A percentile compares a stretch with the other conserved stretches of the same genome.
phyloP scores from a whole-genome alignment of 2,888 invertebrate species.

The Amiota communis region DNA sequence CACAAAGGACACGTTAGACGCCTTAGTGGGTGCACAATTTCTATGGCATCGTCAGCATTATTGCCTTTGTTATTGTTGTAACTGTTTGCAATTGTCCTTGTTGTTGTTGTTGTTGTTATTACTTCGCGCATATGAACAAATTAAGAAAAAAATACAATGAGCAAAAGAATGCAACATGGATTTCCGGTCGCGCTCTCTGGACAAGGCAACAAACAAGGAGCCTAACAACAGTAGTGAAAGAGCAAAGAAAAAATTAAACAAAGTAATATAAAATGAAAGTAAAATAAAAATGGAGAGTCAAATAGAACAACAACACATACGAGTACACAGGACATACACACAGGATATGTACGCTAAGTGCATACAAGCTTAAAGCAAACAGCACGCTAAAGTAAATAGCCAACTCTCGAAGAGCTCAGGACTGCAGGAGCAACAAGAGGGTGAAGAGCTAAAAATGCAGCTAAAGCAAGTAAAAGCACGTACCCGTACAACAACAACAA shows the following conservation, averaged over 20 bases:
- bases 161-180: slow-evolving; percentile 1
- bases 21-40: slow-evolving; percentile 9
- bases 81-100: background rate
- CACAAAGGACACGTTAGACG: slow-evolving; percentile 17
- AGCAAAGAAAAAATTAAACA: slow-evolving; percentile 15
- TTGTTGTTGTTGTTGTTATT: slow-evolving; percentile 15
- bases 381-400: slow-evolving; percentile 28
- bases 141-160: slow-evolving; percentile 46
- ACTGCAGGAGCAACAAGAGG: background rate
- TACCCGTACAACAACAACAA: background rate
- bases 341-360: slow-evolving; percentile 12
- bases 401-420: slow-evolving; percentile 3
- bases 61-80: background rate
- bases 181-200: slow-evolving; percentile 21
- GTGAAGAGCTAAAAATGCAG: slow-evolving; percentile 1
- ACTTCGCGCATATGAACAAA: slow-evolving; percentile 47
- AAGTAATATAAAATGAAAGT: slow-evolving; percentile 24
- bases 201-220: slow-evolving; percentile 6
- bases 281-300: slow-evolving; percentile 17
- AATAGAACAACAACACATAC: slow-evolving; percentile 4
- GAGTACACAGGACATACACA: background rate
- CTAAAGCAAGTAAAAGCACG: slow-evolving; percentile 19
- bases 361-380: slow-evolving; percentile 27
- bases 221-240: background rate
- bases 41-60: background rate